Percentiles rank a stretch among this genome's conserved stretches.
Conservation (phyloP, 2,113 vertebrate genomes). For the Panthera tigris region DNA sequence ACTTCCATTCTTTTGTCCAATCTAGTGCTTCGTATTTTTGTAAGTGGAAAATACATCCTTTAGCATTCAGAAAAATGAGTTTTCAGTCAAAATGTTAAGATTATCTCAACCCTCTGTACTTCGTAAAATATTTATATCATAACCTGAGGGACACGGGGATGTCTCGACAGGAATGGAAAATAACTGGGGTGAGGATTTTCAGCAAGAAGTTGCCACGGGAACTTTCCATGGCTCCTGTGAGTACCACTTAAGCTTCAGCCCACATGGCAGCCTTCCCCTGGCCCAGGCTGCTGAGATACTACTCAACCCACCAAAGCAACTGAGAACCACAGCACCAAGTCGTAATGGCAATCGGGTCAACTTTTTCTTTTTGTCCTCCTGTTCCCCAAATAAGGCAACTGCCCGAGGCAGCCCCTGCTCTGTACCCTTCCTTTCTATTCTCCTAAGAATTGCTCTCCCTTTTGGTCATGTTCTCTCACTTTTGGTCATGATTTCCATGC, state of each 20-base stretch:
- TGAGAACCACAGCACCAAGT: neutral
- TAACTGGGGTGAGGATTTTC: conserved; percentile 61
- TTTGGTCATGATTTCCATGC: neutral
- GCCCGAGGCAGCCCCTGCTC: neutral
- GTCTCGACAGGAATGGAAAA: conserved; percentile 61
- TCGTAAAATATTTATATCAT: conserved; percentile 71
- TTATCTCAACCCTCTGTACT: conserved; percentile 50
- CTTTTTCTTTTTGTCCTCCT: neutral
- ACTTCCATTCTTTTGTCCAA: conserved; percentile 44
- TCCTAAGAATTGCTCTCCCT: neutral
- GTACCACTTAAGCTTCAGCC: neutral
- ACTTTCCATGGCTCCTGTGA: conserved; percentile 13
- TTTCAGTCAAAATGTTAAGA: conserved; percentile 63
- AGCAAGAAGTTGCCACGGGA: neutral
- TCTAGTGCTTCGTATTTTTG: conserved; percentile 48
- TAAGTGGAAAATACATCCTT: conserved; percentile 51
- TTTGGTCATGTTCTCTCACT: neutral
- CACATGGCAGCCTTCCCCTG: neutral
- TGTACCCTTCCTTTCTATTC: neutral
- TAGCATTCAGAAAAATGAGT: conserved; percentile 61
- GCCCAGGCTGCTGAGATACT: neutral
- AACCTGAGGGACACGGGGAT: conserved; percentile 61
- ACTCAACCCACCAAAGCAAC: neutral
- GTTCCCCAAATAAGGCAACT: neutral
- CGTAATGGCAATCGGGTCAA: accelerated